phyloP scores from a whole-genome alignment of 2,797 vertebrate species.

The Oophaga sylvatica region DNA sequence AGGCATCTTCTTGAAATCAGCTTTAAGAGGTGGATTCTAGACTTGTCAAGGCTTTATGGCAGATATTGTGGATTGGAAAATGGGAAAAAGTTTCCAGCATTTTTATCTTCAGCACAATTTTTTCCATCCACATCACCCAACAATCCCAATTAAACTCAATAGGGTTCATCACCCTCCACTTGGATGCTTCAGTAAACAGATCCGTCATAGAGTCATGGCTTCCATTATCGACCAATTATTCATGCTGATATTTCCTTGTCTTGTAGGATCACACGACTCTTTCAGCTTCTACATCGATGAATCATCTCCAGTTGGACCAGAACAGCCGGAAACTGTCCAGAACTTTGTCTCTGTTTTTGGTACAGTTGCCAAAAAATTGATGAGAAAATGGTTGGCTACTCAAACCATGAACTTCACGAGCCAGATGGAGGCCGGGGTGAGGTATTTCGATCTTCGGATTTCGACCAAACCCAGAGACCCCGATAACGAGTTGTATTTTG shows the following conservation, averaged over 20 bases:
- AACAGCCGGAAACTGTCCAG: slow-evolving; percentile 96
- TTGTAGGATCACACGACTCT: slow-evolving; percentile 95
- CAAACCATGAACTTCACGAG: slow-evolving; percentile 97
- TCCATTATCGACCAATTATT: neutral
- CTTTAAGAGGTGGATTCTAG: too few relatives aligned
- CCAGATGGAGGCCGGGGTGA: slow-evolving; percentile 92
- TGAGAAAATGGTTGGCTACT: slow-evolving; percentile 97
- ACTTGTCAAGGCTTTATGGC: too few relatives aligned
- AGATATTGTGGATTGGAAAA: too few relatives aligned
- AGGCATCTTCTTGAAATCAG: too few relatives aligned
- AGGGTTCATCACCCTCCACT: neutral
- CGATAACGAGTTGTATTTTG: slow-evolving; percentile 95
- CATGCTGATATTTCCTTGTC: slow-evolving; percentile 51
- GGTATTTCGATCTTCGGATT: slow-evolving; percentile 97
- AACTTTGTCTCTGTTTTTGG: slow-evolving; percentile 98
- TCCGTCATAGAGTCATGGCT: neutral
- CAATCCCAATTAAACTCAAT: neutral
- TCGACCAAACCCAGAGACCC: slow-evolving; percentile 97
- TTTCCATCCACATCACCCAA: neutral
- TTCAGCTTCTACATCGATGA: slow-evolving; percentile 99
- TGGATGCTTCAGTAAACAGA: too few relatives aligned
- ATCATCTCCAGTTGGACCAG: slow-evolving; percentile 93
- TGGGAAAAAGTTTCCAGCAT: too few relatives aligned
- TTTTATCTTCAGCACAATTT: neutral
- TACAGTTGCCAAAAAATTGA: slow-evolving; percentile 96